Conservation (phyloP, 2,888 invertebrate genomes). For the Phortica okadai region DNA sequence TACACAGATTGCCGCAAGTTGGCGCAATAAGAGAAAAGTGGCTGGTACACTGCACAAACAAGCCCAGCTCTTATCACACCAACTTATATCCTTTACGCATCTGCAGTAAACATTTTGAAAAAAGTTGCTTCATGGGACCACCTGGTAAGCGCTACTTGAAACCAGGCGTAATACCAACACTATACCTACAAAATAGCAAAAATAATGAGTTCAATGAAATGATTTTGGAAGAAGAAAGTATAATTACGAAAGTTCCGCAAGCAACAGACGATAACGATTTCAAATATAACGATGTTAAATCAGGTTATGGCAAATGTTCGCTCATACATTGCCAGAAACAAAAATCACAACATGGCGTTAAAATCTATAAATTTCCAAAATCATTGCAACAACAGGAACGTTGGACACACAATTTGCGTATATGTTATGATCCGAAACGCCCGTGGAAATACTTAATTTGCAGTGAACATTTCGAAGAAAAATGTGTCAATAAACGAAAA, state of each 20-base stretch:
- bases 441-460: conserved; percentile 67
- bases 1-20: conserved; percentile 51
- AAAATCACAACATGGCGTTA: conserved; percentile 58
- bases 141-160: conserved; percentile 37
- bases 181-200: conserved; percentile 31
- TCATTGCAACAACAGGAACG: conserved; percentile 53
- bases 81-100: conserved; percentile 30
- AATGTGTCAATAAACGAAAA: conserved; percentile 56
- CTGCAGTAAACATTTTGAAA: conserved; percentile 44
- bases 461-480: conserved; percentile 59
- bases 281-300: conserved; percentile 57
- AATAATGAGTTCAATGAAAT: background rate
- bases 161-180: conserved; percentile 44
- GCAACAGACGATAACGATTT: background rate
- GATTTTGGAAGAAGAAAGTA: background rate
- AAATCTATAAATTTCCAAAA: conserved; percentile 61
- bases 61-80: background rate
- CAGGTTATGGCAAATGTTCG: conserved; percentile 63
- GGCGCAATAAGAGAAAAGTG: conserved; percentile 41
- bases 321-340: conserved; percentile 62
- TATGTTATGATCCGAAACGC: conserved; percentile 56
- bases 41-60: conserved; percentile 26
- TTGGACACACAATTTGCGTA: conserved; percentile 61
- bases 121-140: conserved; percentile 39
- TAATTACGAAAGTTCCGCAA: conserved; percentile 47